Evolutionary conservation across 2,797 vertebrate genomes (phyloP).

Genomic region (Carcharodon carcharias): DNA sequence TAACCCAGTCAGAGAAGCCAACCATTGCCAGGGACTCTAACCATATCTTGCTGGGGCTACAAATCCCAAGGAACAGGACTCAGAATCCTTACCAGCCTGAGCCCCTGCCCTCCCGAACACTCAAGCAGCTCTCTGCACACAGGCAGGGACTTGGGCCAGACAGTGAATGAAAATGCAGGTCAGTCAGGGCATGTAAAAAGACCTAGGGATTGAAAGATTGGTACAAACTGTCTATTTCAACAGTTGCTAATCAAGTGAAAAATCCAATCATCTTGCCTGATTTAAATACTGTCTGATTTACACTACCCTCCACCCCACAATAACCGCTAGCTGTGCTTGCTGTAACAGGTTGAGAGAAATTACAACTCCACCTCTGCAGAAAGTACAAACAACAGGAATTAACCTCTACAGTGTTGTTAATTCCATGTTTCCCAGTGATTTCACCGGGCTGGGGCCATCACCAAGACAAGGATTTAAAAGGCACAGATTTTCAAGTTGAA

Average conservation of each 20-base stretch:
- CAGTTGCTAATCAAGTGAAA: not conserved
- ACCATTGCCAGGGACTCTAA: not conserved
- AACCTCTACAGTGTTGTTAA: too few species aligned
- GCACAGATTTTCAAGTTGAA: not conserved
- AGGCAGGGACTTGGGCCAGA: not conserved
- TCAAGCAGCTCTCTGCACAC: not conserved
- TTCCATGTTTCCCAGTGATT: not conserved
- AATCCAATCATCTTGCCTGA: too few species aligned
- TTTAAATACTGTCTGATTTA: not conserved
- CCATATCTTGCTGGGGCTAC: not conserved
- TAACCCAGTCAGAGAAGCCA: not conserved
- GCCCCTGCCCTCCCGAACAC: not conserved
- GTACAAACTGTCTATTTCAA: not conserved
- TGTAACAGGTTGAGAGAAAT: not conserved
- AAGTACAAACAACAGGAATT: not conserved
- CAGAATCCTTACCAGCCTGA: not conserved
- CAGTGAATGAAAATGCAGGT: not conserved
- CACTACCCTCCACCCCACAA: not conserved
- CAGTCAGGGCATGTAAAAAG: not conserved
- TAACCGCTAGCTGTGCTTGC: not conserved
- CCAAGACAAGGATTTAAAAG: not conserved
- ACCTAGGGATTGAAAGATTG: not conserved
- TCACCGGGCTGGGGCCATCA: not conserved
- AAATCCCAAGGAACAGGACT: not conserved
- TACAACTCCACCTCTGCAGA: not conserved